These are phyloP conservation scores for Tapirus indicus DNA, from an alignment of 2,797 vertebrate species.

Conservation along the genomic window DNA sequence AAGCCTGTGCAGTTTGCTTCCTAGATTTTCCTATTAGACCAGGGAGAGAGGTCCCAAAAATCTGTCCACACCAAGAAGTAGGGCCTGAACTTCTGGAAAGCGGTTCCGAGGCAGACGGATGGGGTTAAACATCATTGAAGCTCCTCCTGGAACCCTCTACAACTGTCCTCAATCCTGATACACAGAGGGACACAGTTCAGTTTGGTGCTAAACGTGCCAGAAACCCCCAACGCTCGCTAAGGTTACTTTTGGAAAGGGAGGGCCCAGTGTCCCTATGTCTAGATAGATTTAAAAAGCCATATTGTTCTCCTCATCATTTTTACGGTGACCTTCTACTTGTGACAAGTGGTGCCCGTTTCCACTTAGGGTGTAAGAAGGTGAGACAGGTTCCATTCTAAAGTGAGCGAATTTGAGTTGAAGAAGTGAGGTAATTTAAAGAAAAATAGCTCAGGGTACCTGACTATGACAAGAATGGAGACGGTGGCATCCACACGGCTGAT, in stretches of 20 bases:
- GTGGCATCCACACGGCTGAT: neutral
- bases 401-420: neutral
- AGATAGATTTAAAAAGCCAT: neutral
- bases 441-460: fast-evolving
- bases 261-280: neutral
- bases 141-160: neutral
- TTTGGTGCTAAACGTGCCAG: neutral
- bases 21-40: too few species aligned
- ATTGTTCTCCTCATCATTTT: fast-evolving
- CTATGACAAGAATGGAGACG: neutral
- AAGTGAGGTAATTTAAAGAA: neutral
- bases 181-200: neutral
- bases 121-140: neutral
- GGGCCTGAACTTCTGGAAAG: neutral
- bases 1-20: too few species aligned
- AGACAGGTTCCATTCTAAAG: neutral
- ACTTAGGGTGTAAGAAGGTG: neutral
- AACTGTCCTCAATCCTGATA: neutral
- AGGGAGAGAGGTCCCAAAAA: too few species aligned
- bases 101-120: neutral
- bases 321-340: neutral
- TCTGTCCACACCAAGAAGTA: too few species aligned
- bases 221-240: neutral
- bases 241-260: neutral
- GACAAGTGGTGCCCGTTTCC: neutral